phyloP scores from a whole-genome alignment of 2,113 vertebrate genomes.

The Salvator merianae region DNA sequence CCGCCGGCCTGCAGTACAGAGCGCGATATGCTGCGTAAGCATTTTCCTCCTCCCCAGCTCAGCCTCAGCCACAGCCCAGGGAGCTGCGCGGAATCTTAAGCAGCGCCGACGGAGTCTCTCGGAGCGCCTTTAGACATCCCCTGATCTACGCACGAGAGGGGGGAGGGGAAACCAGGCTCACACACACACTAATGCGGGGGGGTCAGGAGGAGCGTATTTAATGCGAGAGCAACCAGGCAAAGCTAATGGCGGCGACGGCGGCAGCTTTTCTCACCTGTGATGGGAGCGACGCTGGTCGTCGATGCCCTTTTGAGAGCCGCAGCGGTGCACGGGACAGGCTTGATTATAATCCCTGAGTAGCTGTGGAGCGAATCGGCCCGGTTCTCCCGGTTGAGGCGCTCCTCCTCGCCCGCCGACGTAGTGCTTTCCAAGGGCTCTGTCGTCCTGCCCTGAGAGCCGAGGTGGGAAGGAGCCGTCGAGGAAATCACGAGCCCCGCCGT shows the following conservation, averaged over 20 bases:
- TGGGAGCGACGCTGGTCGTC: conserved; percentile 62
- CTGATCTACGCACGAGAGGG: neutral
- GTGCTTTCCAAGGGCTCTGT: conserved; percentile 54
- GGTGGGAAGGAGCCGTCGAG: neutral
- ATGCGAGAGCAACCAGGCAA: neutral
- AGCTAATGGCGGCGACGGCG: neutral
- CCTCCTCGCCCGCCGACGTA: conserved; percentile 25
- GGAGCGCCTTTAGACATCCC: neutral
- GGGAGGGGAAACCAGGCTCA: too few species aligned
- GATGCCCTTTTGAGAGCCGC: conserved; percentile 4
- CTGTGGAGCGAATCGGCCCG: conserved; percentile 66
- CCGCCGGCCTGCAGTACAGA: neutral
- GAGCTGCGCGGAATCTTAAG: neutral
- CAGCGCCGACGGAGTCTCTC: conserved; percentile 5
- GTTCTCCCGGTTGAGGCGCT: conserved; percentile 77
- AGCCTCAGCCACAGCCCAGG: conserved; percentile 4
- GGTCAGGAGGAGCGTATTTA: neutral
- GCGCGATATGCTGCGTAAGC: conserved; percentile 37
- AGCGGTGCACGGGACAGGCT: conserved; percentile 57
- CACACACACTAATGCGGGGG: neutral
- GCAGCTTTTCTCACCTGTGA: conserved; percentile 77
- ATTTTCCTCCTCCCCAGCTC: neutral
- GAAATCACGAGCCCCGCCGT: neutral
- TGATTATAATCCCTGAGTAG: conserved; percentile 60
- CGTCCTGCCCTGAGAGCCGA: conserved; percentile 19